Percentiles rank a stretch among this genome's conserved stretches.
Evolutionary conservation across 2,888 invertebrate genomes (phyloP).

Genomic region (Aphodius granarius): DNA sequence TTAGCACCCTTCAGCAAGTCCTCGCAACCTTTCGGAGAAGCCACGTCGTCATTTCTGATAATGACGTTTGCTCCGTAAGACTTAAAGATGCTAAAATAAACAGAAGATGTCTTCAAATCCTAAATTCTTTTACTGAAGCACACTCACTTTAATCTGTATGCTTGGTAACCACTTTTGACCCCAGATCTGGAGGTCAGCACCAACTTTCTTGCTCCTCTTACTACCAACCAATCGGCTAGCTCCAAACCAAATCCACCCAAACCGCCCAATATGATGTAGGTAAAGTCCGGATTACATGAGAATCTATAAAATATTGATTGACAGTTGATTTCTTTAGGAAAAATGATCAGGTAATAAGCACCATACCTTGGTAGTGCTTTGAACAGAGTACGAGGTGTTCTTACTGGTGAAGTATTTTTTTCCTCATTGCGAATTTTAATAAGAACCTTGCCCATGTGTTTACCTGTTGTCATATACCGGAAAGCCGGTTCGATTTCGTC

Average conservation of each 20-base stretch:
- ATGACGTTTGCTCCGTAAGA: constrained; percentile 68
- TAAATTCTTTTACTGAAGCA: too few species aligned
- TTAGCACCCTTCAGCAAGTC: constrained; percentile 66
- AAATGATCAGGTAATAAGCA: constrained; percentile 6
- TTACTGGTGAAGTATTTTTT: constrained; percentile 34
- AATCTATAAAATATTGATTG: constrained; percentile 6
- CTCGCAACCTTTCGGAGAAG: constrained; percentile 69
- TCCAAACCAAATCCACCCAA: constrained; percentile 93
- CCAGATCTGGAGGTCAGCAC: constrained; percentile 82
- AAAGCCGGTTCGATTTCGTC: constrained; percentile 74
- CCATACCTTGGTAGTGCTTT: constrained; percentile 34
- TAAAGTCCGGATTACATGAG: constrained; percentile 23
- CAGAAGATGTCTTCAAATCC: too few species aligned
- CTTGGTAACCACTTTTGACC: constrained; percentile 79
- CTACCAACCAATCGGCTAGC: constrained; percentile 81
- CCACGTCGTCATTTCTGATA: constrained; percentile 72
- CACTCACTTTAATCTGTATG: constrained; percentile 71
- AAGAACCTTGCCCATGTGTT: constrained; percentile 78
- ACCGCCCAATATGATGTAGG: constrained; percentile 59
- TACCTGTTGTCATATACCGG: constrained; percentile 65
- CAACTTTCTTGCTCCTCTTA: constrained; percentile 78
- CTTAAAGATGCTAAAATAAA: too few species aligned
- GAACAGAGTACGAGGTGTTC: constrained; percentile 1
- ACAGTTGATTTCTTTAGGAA: not conserved
- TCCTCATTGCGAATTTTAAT: constrained; percentile 48